Evolutionary conservation across 53 echinoderm and acorn worm genomes (phyloP).

Genomic region (Paracentrotus lividus): DNA sequence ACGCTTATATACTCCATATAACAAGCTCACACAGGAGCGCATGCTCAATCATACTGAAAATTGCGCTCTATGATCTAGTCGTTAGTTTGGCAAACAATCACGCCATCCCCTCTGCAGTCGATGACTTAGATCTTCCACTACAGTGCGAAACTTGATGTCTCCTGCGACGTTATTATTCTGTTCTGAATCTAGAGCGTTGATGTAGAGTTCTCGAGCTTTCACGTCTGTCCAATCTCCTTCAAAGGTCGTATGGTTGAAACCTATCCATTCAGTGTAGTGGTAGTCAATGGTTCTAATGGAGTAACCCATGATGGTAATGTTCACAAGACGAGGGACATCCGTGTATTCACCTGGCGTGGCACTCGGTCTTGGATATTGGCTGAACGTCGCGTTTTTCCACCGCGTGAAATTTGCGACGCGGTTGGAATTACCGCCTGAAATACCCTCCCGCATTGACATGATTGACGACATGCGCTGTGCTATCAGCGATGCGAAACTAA

Average conservation of each 20-base stretch:
- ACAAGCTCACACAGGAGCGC: no score
- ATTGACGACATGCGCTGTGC: background rate
- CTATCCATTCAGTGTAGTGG: slow-evolving; percentile 84
- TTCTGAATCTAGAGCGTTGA: slow-evolving; percentile 66
- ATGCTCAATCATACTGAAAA: no score
- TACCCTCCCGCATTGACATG: no score
- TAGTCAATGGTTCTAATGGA: slow-evolving; percentile 71
- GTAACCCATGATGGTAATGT: slow-evolving; percentile 82
- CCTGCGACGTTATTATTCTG: slow-evolving; percentile 87
- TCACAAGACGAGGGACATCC: slow-evolving; percentile 80
- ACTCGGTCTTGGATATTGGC: slow-evolving; percentile 87
- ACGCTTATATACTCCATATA: no score
- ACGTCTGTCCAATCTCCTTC: slow-evolving; percentile 77
- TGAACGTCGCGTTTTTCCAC: slow-evolving; percentile 95
- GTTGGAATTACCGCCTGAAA: background rate
- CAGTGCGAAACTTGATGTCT: slow-evolving; percentile 19
- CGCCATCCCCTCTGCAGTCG: slow-evolving; percentile 71
- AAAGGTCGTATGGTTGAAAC: slow-evolving; percentile 82
- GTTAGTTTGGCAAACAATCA: slow-evolving; percentile 58
- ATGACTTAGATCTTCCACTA: slow-evolving; percentile 56
- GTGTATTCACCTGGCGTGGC: slow-evolving; percentile 64
- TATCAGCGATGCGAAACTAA: slow-evolving; percentile 87
- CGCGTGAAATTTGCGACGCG: slow-evolving; percentile 2
- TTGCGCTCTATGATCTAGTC: background rate
- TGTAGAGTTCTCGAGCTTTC: slow-evolving; percentile 84